Evolutionary conservation across 2,797 vertebrate species (phyloP).

Genomic region (Siniperca undulata): DNA sequence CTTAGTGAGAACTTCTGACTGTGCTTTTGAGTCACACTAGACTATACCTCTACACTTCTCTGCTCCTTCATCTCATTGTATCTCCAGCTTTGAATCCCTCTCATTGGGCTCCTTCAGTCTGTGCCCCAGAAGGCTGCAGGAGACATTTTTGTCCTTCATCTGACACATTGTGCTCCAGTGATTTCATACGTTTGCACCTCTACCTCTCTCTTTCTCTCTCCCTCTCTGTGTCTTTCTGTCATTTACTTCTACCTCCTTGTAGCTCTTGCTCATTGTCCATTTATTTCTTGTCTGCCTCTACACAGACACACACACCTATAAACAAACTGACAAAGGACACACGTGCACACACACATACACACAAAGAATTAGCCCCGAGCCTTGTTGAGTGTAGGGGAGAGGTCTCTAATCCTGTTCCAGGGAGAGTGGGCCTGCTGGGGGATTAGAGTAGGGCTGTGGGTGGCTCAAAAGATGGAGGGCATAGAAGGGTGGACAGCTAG

Average conservation of each 20-base stretch:
- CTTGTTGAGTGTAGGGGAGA: conserved; percentile 49
- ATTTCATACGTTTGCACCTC: conserved; percentile 78
- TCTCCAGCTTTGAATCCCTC: conserved; percentile 43
- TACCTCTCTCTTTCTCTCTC: conserved; percentile 45
- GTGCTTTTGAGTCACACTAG: conserved; percentile 6
- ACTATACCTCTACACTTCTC: conserved; percentile 3
- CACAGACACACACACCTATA: conserved; percentile 25
- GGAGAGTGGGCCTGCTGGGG: conserved; percentile 72
- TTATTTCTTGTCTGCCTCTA: conserved; percentile 40
- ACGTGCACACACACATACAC: conserved; percentile 28
- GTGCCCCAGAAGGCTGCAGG: conserved; percentile 56
- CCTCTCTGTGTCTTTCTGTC: conserved; percentile 55
- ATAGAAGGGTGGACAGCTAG: conserved; percentile 52
- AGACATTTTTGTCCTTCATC: conserved; percentile 78
- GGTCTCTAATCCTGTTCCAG: conserved; percentile 77
- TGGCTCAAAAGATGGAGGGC: conserved; percentile 70
- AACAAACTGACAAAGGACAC: conserved; percentile 34
- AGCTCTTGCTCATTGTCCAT: conserved; percentile 64
- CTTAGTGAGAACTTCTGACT: neutral
- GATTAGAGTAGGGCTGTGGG: conserved; percentile 72
- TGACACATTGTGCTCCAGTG: conserved; percentile 74
- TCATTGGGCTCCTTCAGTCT: conserved; percentile 46
- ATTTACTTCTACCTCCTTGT: conserved; percentile 61
- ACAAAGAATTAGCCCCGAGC: conserved; percentile 51
- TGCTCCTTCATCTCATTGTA: conserved; percentile 33